Base-by-base conservation (phyloP, 1,140 invertebrate species). In the Pogonus chalceus region DNA sequence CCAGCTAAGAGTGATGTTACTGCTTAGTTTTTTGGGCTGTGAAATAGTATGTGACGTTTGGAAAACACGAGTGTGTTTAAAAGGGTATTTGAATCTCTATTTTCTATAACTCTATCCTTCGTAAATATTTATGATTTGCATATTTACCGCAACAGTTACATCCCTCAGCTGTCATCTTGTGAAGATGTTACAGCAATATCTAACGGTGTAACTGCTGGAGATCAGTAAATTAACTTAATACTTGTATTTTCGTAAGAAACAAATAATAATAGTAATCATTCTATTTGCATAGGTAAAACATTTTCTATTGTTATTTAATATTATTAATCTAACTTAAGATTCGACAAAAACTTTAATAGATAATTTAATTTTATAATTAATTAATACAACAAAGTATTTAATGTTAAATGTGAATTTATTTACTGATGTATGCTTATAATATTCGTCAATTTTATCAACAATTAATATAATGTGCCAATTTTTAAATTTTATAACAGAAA, bases 401-500 rank as follows among this genome's bases (percentile, higher is more conserved):
- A 31, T 31, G 26, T 31, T 31, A 14, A 31, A 31, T 31, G 26
- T 31, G 7, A 31, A 31, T 31, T 31, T 31, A 31, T 31, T 31
- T 31, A 14, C 26, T 31, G 26, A 31, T 31, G 14, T 31, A 14
- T 31, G 14, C 26, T 7, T 31, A 31, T 31, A 31, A 31, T 12
- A 18, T 43, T 43, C 18, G 37, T 43, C 37, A 43, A 43, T 43
- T 43, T 43, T 18, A 43, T 43, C 37, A 43, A n/a, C n/a, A n/a
- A 12, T 43, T 12, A 43, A 43, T 43, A 43, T 43, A 43, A 43
- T 43, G 37, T 43, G 37, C 37, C 37, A 43, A 43, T 43, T 43
- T 43, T 43, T 43, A 43, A 43, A 43, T 43, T 43, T 43, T 43
- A 43, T 43, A 43, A 43, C 37, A 43, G 18, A 12, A 43, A 43